Conservation (phyloP, 2,797 vertebrate species). For the Sebastes iracundus region DNA sequence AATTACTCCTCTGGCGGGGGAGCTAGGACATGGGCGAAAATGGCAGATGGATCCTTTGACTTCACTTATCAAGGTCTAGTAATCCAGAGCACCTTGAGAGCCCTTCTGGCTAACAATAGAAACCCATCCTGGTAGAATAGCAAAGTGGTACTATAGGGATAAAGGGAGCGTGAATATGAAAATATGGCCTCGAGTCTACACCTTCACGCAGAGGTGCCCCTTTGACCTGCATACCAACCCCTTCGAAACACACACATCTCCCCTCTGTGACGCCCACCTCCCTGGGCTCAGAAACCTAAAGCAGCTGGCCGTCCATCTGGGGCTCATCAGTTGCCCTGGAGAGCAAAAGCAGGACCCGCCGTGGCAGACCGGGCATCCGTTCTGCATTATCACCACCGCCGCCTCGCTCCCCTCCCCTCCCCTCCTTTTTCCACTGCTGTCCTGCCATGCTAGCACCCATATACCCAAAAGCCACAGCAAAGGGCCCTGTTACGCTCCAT, state of each 20-base stretch:
- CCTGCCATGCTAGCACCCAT: conserved; percentile 33
- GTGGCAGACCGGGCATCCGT: conserved; percentile 59
- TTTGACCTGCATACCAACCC: conserved; percentile 59
- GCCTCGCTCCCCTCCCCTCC: background rate
- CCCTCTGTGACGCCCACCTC: conserved; percentile 42
- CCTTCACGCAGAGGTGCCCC: conserved; percentile 42
- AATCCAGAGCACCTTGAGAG: conserved; percentile 48
- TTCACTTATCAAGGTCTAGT: conserved; percentile 43
- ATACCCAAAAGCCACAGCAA: conserved; percentile 60
- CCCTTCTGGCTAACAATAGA: conserved; percentile 40
- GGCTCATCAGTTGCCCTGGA: conserved; percentile 69
- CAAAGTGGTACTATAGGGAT: background rate
- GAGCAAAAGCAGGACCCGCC: conserved; percentile 55
- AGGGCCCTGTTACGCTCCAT: conserved; percentile 32
- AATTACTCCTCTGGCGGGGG: conserved; percentile 55
- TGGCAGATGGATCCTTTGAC: conserved; percentile 65
- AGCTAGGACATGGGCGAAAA: conserved; percentile 22
- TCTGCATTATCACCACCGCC: conserved; percentile 52
- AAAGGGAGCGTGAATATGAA: conserved; percentile 29
- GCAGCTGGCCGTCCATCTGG: conserved; percentile 76
- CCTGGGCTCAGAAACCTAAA: conserved; percentile 56
- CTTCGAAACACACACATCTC: conserved; percentile 23
- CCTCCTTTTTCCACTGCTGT: conserved; percentile 25
- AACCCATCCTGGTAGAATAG: background rate
- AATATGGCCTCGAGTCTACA: conserved; percentile 29